Conservation (phyloP, 2,113 vertebrate species). For the Euleptes europaea region DNA sequence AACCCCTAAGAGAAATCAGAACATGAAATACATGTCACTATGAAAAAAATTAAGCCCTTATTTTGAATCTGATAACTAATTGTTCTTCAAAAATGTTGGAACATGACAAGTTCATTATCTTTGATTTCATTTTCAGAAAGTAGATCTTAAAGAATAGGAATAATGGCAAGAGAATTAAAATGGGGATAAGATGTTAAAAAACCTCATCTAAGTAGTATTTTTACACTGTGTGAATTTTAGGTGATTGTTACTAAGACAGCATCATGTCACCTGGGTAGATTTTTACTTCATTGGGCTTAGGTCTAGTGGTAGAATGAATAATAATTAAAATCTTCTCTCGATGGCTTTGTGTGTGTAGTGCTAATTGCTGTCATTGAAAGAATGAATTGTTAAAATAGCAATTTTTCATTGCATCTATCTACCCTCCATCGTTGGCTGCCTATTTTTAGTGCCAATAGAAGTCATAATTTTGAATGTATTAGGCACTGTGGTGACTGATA, state of each 20-base stretch:
- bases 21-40: conserved; percentile 48
- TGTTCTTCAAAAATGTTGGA: conserved; percentile 66
- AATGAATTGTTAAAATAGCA: conserved; percentile 80
- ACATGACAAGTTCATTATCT: conserved; percentile 62
- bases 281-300: conserved; percentile 73
- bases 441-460: conserved; percentile 86
- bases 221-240: conserved; percentile 70
- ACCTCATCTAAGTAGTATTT: conserved; percentile 68
- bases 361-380: conserved; percentile 85
- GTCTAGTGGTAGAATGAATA: conserved; percentile 75
- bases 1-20: conserved; percentile 61
- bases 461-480: conserved; percentile 84
- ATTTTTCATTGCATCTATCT: conserved; percentile 79
- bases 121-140: conserved; percentile 71
- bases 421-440: conserved; percentile 75
- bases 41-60: conserved; percentile 65
- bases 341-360: conserved; percentile 78
- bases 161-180: conserved; percentile 69
- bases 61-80: conserved; percentile 68
- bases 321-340: conserved; percentile 84
- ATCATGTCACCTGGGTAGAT: conserved; percentile 73
- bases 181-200: conserved; percentile 68
- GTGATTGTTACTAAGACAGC: conserved; percentile 72
- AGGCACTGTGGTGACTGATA: conserved; percentile 81
- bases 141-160: conserved; percentile 65